These are phyloP conservation scores for Andricus quercusramuli DNA, from an alignment of 2,888 invertebrate genomes.

Conservation along the genomic window DNA sequence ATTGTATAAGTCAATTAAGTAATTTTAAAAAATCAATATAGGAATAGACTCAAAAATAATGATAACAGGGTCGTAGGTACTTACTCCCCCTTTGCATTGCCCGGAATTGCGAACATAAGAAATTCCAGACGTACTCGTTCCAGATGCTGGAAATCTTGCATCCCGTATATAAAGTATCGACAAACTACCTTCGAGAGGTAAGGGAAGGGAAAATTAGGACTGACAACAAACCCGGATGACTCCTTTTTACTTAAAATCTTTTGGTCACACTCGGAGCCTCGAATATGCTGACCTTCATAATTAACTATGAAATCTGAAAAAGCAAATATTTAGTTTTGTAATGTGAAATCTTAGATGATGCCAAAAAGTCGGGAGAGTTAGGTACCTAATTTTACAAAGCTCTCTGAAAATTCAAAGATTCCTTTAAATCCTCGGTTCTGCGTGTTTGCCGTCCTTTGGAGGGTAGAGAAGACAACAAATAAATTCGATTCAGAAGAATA, in stretches of 20 bases:
- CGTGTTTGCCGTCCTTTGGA: conserved; percentile 94
- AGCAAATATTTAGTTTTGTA: background rate
- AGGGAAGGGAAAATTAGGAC: conserved; percentile 97
- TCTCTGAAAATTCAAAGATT: conserved; percentile 98
- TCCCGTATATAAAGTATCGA: conserved; percentile 98
- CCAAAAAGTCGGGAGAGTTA: background rate
- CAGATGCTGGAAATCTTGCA: conserved; percentile 97
- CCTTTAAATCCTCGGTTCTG: conserved; percentile 99
- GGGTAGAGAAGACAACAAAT: conserved; percentile 94
- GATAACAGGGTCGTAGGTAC: conserved; percentile 72
- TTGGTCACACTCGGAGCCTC: conserved; percentile 99
- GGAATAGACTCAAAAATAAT: background rate
- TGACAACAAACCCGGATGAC: conserved; percentile 94
- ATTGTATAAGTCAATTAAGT: background rate
- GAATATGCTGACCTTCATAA: conserved; percentile 96
- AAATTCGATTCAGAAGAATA: conserved; percentile 96
- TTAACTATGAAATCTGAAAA: conserved; percentile 92
- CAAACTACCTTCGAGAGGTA: conserved; percentile 98
- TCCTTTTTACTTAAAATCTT: conserved; percentile 96
- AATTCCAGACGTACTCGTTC: conserved; percentile 96
- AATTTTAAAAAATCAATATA: background rate
- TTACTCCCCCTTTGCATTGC: conserved; percentile 89
- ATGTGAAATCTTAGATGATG: background rate
- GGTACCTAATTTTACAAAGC: conserved; percentile 98
- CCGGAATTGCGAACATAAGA: conserved; percentile 93